A percentile compares a stretch with the other conserved stretches of the same genome.
phyloP scores from a whole-genome alignment of 2,113 vertebrate species.

The Mesocricetus auratus region DNA sequence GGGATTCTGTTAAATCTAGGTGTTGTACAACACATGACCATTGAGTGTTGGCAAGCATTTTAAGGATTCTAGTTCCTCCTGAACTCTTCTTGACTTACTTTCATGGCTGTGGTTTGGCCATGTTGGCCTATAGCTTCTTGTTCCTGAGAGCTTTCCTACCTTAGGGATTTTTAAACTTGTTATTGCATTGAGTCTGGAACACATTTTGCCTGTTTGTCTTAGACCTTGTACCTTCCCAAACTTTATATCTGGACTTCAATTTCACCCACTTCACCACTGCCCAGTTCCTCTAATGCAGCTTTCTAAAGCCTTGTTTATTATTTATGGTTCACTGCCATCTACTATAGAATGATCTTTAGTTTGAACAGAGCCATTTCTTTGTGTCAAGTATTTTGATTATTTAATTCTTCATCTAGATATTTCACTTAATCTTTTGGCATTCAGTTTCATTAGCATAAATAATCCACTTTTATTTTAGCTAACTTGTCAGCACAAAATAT shows the following conservation, averaged over 20 bases:
- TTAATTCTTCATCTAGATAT: background rate
- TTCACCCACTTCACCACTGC: background rate
- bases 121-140: background rate
- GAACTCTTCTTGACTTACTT: background rate
- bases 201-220: background rate
- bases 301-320: background rate
- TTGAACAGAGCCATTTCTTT: background rate
- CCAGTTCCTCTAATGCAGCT: background rate
- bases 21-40: background rate
- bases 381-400: background rate
- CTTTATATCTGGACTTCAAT: background rate
- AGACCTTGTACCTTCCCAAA: background rate
- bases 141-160: background rate
- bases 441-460: background rate
- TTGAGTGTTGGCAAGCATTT: background rate
- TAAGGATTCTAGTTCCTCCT: background rate
- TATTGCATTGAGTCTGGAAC: background rate
- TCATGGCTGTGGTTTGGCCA: background rate
- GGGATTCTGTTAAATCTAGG: conserved; percentile 40
- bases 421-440: background rate
- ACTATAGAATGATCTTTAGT: background rate
- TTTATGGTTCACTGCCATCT: background rate
- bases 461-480: background rate
- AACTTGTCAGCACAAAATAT: background rate
- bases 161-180: background rate